Percentiles rank a stretch among this genome's conserved stretches.
These are phyloP conservation scores for Drosophila lacicola DNA, from an alignment of 2,888 invertebrate genomes.

Conservation along the genomic window DNA sequence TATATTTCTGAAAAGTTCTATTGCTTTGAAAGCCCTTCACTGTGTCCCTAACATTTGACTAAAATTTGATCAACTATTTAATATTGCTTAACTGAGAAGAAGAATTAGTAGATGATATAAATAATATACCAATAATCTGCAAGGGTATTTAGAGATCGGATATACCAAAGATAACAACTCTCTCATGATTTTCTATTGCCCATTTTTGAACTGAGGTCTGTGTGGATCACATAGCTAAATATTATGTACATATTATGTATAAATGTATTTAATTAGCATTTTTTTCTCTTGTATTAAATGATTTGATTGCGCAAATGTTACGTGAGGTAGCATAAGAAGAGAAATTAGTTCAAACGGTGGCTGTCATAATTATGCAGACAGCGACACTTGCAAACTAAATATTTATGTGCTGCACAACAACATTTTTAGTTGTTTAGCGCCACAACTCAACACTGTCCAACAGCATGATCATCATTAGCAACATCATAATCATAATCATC, in stretches of 20 bases:
- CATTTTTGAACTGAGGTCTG: slow-evolving; percentile 30
- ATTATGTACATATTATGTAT: slow-evolving; percentile 8
- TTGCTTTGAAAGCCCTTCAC: too few relatives aligned
- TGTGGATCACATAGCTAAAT: slow-evolving; percentile 9
- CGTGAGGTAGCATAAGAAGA: slow-evolving; percentile 6
- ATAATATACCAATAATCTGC: too few relatives aligned
- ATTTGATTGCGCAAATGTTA: slow-evolving; percentile 40
- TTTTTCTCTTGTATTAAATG: slow-evolving; percentile 31
- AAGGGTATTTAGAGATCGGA: neutral
- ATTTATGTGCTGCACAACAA: slow-evolving; percentile 9
- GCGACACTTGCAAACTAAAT: slow-evolving; percentile 13
- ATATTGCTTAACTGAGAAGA: too few relatives aligned
- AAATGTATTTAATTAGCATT: slow-evolving; percentile 47
- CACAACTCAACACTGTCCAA: slow-evolving; percentile 23
- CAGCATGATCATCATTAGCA: neutral
- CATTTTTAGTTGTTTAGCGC: slow-evolving; percentile 17
- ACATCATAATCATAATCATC: slow-evolving; percentile 6
- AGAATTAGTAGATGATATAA: too few relatives aligned
- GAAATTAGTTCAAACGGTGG: slow-evolving; percentile 43
- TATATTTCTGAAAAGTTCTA: too few relatives aligned
- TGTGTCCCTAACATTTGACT: too few relatives aligned
- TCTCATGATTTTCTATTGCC: slow-evolving; percentile 20
- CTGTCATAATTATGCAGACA: slow-evolving; percentile 34
- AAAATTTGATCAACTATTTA: too few relatives aligned
- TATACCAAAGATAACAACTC: neutral